A percentile compares a stretch with the other conserved stretches of the same genome.
Conservation (phyloP, 2,113 vertebrate species). For the Sander vitreus region DNA sequence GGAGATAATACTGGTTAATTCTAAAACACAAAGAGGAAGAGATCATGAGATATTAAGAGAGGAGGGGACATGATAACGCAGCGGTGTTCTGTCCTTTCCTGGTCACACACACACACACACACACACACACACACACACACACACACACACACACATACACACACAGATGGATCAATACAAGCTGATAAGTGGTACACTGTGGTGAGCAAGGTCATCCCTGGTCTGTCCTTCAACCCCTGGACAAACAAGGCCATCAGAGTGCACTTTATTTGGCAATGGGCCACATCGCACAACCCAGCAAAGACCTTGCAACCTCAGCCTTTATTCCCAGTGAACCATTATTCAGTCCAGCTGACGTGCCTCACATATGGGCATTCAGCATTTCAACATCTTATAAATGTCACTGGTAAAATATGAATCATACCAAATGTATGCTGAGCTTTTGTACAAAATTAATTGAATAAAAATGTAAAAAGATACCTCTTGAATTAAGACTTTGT, state of each 20-base stretch:
- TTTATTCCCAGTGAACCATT: slow-evolving; percentile 25
- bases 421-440: neutral
- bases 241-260: slow-evolving; percentile 64
- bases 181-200: slow-evolving; percentile 63
- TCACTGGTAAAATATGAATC: slow-evolving; percentile 21
- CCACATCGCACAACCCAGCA: slow-evolving; percentile 29
- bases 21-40: slow-evolving; percentile 40
- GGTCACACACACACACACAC: slow-evolving; percentile 19
- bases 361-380: neutral
- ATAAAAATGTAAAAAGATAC: neutral
- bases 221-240: slow-evolving; percentile 70
- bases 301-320: slow-evolving; percentile 20
- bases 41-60: slow-evolving; percentile 10
- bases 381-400: neutral
- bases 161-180: slow-evolving; percentile 67
- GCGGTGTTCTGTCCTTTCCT: slow-evolving; percentile 30
- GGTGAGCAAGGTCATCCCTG: slow-evolving; percentile 57
- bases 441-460: neutral
- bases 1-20: slow-evolving; percentile 26
- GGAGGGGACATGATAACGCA: neutral
- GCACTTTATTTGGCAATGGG: slow-evolving; percentile 53
- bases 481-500: neutral
- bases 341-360: slow-evolving; percentile 6
- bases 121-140: slow-evolving; percentile 8
- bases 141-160: slow-evolving; percentile 34